Conservation (phyloP, 2,797 vertebrate genomes). For the Chrysocyon brachyurus region DNA sequence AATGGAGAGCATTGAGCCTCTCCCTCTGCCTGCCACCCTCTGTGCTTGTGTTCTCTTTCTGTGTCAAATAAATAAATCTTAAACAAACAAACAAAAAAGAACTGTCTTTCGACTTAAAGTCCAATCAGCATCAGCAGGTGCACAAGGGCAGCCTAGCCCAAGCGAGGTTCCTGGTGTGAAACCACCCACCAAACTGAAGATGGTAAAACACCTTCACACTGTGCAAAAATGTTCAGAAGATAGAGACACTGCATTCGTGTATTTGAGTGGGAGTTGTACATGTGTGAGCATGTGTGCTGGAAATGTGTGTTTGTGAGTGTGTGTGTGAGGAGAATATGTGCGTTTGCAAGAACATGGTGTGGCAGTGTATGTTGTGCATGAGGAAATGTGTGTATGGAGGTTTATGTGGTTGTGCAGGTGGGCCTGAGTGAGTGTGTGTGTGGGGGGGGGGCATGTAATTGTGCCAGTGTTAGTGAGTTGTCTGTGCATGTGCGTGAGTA, state of each 20-base stretch:
- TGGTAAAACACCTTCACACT: background rate
- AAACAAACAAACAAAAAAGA: background rate
- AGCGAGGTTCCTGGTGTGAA: accelerated
- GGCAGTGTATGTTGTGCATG: background rate
- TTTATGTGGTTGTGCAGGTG: background rate
- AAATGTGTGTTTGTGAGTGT: background rate
- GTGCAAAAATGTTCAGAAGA: background rate
- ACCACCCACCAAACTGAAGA: background rate
- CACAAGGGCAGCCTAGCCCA: accelerated
- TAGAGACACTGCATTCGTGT: background rate
- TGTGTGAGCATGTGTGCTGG: background rate
- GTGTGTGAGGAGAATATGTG: background rate
- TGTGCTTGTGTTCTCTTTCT: background rate
- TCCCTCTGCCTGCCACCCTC: background rate
- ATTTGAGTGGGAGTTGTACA: background rate
- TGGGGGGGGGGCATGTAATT: background rate
- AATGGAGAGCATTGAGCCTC: background rate
- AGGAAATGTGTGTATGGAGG: background rate
- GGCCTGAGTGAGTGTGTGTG: background rate
- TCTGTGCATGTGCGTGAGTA: no score
- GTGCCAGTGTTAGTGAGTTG: background rate
- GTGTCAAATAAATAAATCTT: background rate
- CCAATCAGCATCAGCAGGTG: accelerated
- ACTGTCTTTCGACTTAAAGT: background rate
- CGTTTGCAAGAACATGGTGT: background rate